phyloP scores from a whole-genome alignment of 2,797 vertebrate species.

The Gallinago solitaria region DNA sequence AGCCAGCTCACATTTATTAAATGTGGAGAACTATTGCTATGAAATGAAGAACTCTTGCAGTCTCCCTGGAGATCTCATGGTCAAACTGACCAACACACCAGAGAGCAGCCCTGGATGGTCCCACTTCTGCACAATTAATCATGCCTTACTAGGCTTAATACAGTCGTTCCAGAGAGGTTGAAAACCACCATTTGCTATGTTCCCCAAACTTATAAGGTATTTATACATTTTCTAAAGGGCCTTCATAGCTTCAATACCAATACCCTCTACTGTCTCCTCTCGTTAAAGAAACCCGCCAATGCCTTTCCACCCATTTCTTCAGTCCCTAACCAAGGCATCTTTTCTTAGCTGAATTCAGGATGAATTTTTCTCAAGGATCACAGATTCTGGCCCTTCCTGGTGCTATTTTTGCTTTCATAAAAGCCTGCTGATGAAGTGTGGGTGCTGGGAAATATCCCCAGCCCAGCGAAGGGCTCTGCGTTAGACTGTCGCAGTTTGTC shows the following conservation, averaged over 20 bases:
- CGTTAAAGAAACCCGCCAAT: neutral
- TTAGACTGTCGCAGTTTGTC: neutral
- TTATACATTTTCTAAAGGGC: neutral
- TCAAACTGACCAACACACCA: neutral
- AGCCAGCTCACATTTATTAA: neutral
- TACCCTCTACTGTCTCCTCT: neutral
- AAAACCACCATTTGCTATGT: neutral
- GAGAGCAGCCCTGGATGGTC: neutral
- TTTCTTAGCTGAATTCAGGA: neutral
- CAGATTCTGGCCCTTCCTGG: neutral
- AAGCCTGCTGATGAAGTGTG: constrained; percentile 18
- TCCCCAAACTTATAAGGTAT: neutral
- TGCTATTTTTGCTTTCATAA: constrained; percentile 12
- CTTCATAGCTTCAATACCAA: neutral
- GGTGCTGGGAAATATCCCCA: constrained; percentile 38
- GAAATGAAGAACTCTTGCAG: neutral
- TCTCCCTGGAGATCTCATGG: neutral
- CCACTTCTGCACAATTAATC: neutral
- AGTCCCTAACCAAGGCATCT: neutral
- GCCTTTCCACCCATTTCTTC: neutral
- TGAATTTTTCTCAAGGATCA: constrained; percentile 13
- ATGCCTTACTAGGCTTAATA: fast-evolving
- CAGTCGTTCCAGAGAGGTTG: neutral
- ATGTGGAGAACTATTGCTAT: no score
- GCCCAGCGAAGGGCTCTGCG: neutral